A percentile compares a stretch with the other conserved stretches of the same genome.
phyloP scores from a whole-genome alignment of 2,888 invertebrate species.

The Masnerella sp. region DNA sequence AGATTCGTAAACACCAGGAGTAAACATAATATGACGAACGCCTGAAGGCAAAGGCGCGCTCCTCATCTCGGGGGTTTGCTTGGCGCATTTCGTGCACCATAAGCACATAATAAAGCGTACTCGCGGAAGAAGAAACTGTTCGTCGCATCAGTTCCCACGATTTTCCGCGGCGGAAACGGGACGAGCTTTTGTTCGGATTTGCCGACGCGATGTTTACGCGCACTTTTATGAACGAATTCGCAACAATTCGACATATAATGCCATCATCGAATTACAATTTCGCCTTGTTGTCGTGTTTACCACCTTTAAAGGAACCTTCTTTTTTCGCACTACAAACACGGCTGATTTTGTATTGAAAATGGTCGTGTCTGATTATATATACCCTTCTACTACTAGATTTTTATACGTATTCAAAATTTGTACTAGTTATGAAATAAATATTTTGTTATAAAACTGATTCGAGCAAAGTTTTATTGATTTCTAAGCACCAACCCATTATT shows the following conservation, averaged over 20 bases:
- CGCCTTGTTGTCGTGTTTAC: constrained; percentile 32
- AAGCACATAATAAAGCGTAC: constrained; percentile 60
- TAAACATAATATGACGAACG: constrained; percentile 77
- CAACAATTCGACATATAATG: constrained; percentile 32
- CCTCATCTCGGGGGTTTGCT: constrained; percentile 58
- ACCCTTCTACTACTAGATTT: too few relatives aligned
- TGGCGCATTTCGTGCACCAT: constrained; percentile 60
- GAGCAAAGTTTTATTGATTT: too few relatives aligned
- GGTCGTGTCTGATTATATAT: too few relatives aligned
- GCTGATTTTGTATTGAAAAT: too few relatives aligned
- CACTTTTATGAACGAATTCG: constrained; percentile 53
- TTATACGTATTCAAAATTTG: too few relatives aligned
- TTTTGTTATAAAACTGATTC: too few relatives aligned
- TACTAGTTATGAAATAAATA: too few relatives aligned
- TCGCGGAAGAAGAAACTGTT: constrained; percentile 59
- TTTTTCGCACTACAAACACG: too few relatives aligned
- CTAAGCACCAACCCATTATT: too few relatives aligned
- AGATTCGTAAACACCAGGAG: constrained; percentile 74
- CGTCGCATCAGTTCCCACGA: constrained; percentile 60
- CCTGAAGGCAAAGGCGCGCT: constrained; percentile 68
- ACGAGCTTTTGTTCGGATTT: constrained; percentile 56
- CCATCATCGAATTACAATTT: constrained; percentile 49
- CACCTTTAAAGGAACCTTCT: constrained; percentile 21
- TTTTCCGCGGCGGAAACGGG: constrained; percentile 60
- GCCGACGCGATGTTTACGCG: constrained; percentile 46